Percentiles rank a stretch among this genome's conserved stretches.
Conservation (phyloP, 2,113 vertebrate species). For the Arenaria interpres region DNA sequence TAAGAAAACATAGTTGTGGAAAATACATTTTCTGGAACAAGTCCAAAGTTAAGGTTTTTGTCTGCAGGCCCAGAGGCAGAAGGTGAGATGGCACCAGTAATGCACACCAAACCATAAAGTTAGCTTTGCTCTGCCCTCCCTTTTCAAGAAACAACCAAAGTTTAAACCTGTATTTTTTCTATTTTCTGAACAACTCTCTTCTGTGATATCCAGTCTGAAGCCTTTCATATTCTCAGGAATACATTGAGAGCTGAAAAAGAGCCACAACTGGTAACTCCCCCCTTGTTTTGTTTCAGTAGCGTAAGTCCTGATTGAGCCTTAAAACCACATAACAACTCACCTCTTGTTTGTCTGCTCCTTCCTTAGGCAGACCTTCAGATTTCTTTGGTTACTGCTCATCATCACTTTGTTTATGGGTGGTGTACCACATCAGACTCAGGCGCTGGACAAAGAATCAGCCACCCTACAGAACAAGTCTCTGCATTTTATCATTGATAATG, state of each 20-base stretch:
- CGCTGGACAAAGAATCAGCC: neutral
- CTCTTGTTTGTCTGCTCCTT: neutral
- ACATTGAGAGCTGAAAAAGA: neutral
- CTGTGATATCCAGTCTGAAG: neutral
- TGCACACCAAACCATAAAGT: accelerated
- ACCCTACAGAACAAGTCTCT: neutral
- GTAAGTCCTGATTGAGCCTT: neutral
- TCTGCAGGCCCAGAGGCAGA: neutral
- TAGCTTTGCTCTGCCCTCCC: neutral
- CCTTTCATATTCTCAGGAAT: neutral
- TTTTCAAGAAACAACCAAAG: neutral
- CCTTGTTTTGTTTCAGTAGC: neutral
- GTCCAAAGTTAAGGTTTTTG: neutral
- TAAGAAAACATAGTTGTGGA: neutral
- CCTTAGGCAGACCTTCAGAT: neutral
- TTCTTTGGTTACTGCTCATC: neutral
- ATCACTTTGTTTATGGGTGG: neutral
- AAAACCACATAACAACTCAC: accelerated
- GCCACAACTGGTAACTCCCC: neutral
- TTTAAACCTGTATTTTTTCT: neutral
- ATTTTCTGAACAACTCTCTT: neutral
- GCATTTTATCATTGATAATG: neutral
- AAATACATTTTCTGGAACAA: neutral
- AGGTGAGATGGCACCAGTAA: neutral
- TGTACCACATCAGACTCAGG: neutral